phyloP scores from a whole-genome alignment of 2,888 invertebrate species.

The Choreutis nemorana region DNA sequence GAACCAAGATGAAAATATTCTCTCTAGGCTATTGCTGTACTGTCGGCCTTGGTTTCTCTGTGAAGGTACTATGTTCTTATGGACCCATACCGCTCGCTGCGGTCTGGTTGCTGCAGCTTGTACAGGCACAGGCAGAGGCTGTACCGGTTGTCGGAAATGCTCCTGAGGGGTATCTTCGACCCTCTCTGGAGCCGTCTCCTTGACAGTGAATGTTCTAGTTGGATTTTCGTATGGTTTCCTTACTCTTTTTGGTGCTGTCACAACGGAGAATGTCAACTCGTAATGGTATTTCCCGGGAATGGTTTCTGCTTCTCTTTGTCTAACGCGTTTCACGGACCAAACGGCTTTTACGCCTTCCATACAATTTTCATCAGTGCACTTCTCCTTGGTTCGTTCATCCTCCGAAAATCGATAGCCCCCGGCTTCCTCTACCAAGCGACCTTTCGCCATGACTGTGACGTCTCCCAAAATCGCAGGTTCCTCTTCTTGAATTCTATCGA shows the following conservation, averaged over 20 bases:
- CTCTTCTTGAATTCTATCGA: constrained; percentile 37
- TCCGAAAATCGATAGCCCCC: constrained; percentile 66
- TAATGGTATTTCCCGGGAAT: constrained; percentile 58
- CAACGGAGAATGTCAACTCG: constrained; percentile 73
- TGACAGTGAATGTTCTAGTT: constrained; percentile 71
- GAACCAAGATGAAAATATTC: constrained; percentile 48
- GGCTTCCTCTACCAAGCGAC: constrained; percentile 65
- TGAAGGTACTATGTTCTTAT: constrained; percentile 37
- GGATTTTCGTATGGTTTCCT: constrained; percentile 59
- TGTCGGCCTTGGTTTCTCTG: constrained; percentile 24
- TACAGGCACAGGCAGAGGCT: constrained; percentile 1
- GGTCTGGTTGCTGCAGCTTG: constrained; percentile 21
- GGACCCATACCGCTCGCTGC: constrained; percentile 44
- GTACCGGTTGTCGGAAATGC: constrained; percentile 14
- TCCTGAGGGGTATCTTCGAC: constrained; percentile 20
- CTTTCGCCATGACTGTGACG: constrained; percentile 70
- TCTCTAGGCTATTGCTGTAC: constrained; percentile 31
- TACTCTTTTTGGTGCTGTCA: constrained; percentile 48
- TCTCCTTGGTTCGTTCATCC: constrained; percentile 33
- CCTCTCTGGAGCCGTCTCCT: constrained; percentile 48
- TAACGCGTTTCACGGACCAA: constrained; percentile 74
- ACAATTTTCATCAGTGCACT: constrained; percentile 50
- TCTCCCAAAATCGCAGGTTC: constrained; percentile 68
- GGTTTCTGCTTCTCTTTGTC: constrained; percentile 66
- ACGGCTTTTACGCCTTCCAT: constrained; percentile 65